Conservation (phyloP, 2,113 vertebrate species). For the Prionailurus viverrinus region DNA sequence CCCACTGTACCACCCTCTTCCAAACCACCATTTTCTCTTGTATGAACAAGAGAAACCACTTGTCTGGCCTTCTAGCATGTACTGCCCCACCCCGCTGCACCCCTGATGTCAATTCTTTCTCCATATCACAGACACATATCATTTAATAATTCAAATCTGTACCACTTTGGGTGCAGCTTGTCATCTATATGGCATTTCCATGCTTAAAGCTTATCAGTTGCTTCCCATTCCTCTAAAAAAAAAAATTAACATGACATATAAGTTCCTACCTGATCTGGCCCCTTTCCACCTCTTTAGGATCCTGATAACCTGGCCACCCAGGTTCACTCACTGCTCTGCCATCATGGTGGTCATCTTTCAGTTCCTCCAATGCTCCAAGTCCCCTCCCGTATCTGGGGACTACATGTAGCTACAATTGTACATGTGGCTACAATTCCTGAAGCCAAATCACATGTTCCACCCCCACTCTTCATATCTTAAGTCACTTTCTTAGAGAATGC, state of each 20-base stretch:
- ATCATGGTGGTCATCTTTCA: too few species aligned
- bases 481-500: background rate
- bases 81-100: background rate
- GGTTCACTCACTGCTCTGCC: background rate
- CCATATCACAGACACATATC: too few species aligned
- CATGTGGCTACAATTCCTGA: background rate
- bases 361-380: background rate
- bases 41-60: background rate
- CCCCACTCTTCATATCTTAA: background rate
- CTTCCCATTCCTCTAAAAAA: background rate
- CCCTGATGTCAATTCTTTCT: background rate
- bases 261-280: background rate
- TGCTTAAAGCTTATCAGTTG: background rate
- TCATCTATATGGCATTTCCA: background rate
- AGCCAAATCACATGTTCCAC: background rate
- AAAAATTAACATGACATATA: background rate
- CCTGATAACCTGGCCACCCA: background rate
- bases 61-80: background rate
- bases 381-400: background rate
- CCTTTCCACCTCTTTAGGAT: background rate
- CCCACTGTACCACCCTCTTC: fast-evolving
- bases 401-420: too few species aligned
- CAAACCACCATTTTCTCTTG: background rate
- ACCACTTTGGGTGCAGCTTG: background rate
- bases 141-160: background rate